Conservation (phyloP, 2,797 vertebrate genomes). For the Trachops cirrhosus region DNA sequence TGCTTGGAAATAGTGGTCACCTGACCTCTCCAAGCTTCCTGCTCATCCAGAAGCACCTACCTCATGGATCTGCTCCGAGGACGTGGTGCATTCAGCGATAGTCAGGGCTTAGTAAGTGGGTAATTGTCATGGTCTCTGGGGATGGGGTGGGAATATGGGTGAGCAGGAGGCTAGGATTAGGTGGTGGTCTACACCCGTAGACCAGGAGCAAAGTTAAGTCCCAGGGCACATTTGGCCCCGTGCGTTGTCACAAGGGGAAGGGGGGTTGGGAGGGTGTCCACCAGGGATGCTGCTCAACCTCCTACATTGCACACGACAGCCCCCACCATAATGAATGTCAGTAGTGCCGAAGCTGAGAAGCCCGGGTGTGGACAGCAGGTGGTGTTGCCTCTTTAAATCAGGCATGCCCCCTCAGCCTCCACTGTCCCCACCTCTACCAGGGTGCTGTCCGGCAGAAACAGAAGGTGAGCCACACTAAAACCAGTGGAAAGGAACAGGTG, state of each 20-base stretch:
- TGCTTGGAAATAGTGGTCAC: background rate
- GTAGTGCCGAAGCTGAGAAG: background rate
- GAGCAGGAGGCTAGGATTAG: background rate
- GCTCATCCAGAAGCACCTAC: background rate
- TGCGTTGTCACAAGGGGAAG: background rate
- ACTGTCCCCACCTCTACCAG: background rate
- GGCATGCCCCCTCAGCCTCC: background rate
- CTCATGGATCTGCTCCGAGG: background rate
- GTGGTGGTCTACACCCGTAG: background rate
- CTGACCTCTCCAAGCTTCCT: background rate
- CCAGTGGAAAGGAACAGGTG: background rate
- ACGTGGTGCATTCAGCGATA: fast-evolving
- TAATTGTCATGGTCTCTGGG: background rate
- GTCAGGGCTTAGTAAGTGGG: background rate
- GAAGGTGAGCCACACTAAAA: background rate
- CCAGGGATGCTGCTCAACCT: background rate
- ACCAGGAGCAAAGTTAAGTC: background rate
- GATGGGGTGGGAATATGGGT: background rate
- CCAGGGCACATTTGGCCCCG: background rate
- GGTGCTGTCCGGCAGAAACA: background rate
- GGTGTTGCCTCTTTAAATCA: no score
- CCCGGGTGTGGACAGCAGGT: background rate
- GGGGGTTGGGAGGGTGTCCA: background rate
- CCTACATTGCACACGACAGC: background rate
- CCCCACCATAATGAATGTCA: background rate